A percentile compares a stretch with the other conserved stretches of the same genome.
These are phyloP conservation scores for Gyrodactylus salaris DNA, from an alignment of 1,140 invertebrate species.

Conservation along the genomic window DNA sequence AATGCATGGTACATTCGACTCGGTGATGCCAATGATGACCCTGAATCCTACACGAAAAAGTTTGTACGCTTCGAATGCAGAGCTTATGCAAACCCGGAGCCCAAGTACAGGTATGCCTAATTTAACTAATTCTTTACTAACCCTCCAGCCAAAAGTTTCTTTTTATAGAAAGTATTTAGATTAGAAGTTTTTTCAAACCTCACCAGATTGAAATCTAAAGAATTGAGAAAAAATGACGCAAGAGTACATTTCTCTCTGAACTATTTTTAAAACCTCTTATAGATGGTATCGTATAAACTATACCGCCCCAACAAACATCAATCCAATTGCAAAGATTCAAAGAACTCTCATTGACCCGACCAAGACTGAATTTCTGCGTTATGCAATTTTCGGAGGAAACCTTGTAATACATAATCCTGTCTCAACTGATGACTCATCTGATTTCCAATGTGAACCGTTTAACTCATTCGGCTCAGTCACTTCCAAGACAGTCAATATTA, in stretches of 20 bases:
- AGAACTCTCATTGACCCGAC: slow-evolving; percentile 13
- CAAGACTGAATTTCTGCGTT: slow-evolving; percentile 33
- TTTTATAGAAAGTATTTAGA: too few species aligned
- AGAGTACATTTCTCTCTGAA: too few species aligned
- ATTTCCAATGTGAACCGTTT: slow-evolving; percentile 51
- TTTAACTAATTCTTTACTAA: too few species aligned
- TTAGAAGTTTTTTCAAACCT: too few species aligned
- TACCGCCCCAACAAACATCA: slow-evolving; percentile 34
- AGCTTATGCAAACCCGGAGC: background rate
- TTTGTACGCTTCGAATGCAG: background rate
- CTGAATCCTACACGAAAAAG: background rate
- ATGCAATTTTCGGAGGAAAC: slow-evolving; percentile 56
- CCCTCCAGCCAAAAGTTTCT: too few species aligned
- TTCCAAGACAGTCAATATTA: slow-evolving; percentile 21
- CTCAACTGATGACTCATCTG: slow-evolving; percentile 33
- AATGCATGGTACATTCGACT: background rate
- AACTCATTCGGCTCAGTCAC: slow-evolving; percentile 57
- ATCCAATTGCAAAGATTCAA: slow-evolving; percentile 31
- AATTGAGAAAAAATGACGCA: too few species aligned
- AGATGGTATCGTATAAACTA: slow-evolving; percentile 3
- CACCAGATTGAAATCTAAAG: too few species aligned
- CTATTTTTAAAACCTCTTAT: too few species aligned
- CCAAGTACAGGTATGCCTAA: too few species aligned
- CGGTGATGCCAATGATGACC: background rate
- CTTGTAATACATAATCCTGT: slow-evolving; percentile 47